phyloP scores from a whole-genome alignment of 2,888 invertebrate species.

The Perizoma flavofasciatum region DNA sequence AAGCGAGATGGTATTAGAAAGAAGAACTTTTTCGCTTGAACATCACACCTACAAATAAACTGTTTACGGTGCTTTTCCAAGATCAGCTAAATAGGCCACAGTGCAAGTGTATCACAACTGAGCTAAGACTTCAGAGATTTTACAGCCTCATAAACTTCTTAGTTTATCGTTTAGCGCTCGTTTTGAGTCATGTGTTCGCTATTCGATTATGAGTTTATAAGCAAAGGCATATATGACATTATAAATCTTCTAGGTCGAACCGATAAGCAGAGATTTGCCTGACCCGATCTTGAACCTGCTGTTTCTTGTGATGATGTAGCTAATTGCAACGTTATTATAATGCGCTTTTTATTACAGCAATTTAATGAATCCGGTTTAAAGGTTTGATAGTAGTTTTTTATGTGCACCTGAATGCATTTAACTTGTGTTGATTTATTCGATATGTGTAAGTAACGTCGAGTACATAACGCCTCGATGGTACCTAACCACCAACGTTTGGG shows the following conservation, averaged over 20 bases:
- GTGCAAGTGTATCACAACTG: background rate
- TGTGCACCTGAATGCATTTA: constrained; percentile 4
- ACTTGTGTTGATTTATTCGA: constrained; percentile 4
- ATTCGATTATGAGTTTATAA: constrained; percentile 42
- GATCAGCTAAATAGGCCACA: background rate
- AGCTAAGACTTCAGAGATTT: constrained; percentile 15
- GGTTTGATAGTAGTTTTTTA: constrained; percentile 16
- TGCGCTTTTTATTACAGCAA: constrained; percentile 25
- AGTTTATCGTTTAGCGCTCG: constrained; percentile 15
- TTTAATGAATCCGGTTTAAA: constrained; percentile 29
- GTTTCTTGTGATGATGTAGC: constrained; percentile 28
- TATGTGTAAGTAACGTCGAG: no score
- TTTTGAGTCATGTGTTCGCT: constrained; percentile 40
- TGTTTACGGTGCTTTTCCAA: background rate
- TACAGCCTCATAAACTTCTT: constrained; percentile 21
- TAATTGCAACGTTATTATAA: constrained; percentile 37
- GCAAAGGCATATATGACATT: constrained; percentile 58
- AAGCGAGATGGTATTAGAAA: no score
- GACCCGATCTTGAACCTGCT: constrained; percentile 52
- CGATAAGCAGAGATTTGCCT: constrained; percentile 58
- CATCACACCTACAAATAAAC: no score
- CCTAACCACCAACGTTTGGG: no score
- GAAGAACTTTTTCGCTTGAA: no score
- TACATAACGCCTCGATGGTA: background rate
- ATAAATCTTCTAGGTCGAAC: constrained; percentile 60